Base-by-base conservation (phyloP, 2,888 invertebrate genomes). In the Petrolisthes manimaculis region DNA sequence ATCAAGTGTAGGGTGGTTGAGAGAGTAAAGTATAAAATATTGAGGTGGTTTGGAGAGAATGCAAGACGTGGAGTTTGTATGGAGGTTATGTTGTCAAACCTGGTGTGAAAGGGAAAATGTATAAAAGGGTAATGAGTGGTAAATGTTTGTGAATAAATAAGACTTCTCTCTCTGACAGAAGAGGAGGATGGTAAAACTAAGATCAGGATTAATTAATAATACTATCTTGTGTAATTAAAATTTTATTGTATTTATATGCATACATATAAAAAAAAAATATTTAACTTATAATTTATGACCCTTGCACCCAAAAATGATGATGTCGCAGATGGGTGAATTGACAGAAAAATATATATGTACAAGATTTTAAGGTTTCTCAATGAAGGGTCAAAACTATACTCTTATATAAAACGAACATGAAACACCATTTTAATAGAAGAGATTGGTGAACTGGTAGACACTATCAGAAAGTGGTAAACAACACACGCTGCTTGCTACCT, bases 241-340 rank as follows among this genome's bases (percentile, higher is more conserved):
- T 88, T 86, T 88, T 88, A 88, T 88, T 88, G 80, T 86, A 84
- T 88, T 84, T 80, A 88, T 88, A 88, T 88, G 88, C 88, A 88
- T 88, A 88, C 88, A 88, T 88, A 88, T 88, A 84, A 88, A 84
- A 88, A 86, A 81, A 86, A 80, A 88, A 88, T 84, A 71, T 84
- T 79, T 80, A 61, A 84, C 84, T 88, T 84, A 88, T 84, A 80
- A 88, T 88, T 81, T 84, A 88, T 84, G 88, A 88, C 88, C 88
- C 88, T 88, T 84, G 54, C 80, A 84, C 84, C 88, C 88, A 75
- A 24, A 88, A 79, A 71, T 83, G 88, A 88, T 81, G 71, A 74
- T 86, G 86, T 71, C 21, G 71, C 82, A 56, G 24, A 67, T 8
- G 51, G 80, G 88, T 84, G 71, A 75, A 79, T 84, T 71, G 67